A percentile compares a stretch with the other conserved stretches of the same genome.
These are phyloP conservation scores for Xenopus borealis DNA, from an alignment of 2,113 vertebrate species.

Conservation along the genomic window DNA sequence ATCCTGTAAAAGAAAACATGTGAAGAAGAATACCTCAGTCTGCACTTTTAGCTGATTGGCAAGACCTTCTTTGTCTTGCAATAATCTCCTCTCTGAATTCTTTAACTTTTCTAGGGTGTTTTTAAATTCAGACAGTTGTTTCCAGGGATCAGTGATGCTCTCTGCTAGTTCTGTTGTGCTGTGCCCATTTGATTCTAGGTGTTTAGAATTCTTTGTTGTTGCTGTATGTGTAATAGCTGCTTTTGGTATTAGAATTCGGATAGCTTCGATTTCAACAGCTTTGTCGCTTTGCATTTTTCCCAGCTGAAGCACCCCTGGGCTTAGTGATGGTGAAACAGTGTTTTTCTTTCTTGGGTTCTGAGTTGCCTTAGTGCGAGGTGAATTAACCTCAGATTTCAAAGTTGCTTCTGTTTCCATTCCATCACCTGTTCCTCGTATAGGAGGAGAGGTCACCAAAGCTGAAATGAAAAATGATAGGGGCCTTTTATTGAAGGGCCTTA, in stretches of 20 bases:
- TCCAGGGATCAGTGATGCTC: slow-evolving; percentile 62
- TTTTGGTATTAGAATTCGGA: slow-evolving; percentile 88
- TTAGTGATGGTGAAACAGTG: slow-evolving; percentile 52
- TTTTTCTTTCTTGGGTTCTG: slow-evolving; percentile 63
- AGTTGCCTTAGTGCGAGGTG: slow-evolving; percentile 49
- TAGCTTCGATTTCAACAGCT: slow-evolving; percentile 84
- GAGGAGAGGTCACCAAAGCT: slow-evolving; percentile 58
- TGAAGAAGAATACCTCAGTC: slow-evolving; percentile 78
- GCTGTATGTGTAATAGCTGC: slow-evolving; percentile 78
- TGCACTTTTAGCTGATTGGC: slow-evolving; percentile 90
- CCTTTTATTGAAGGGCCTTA: no score
- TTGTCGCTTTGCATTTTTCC: slow-evolving; percentile 78
- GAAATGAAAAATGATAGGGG: background rate
- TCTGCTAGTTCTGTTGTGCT: slow-evolving; percentile 69
- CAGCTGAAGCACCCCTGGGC: slow-evolving; percentile 84
- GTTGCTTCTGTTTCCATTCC: slow-evolving; percentile 92
- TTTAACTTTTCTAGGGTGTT: slow-evolving; percentile 78
- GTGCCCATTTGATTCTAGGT: slow-evolving; percentile 52
- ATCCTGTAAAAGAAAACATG: background rate
- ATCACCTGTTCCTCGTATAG: slow-evolving; percentile 86
- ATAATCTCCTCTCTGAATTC: slow-evolving; percentile 84
- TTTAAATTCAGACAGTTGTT: slow-evolving; percentile 75
- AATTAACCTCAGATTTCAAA: slow-evolving; percentile 60
- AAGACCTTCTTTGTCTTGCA: slow-evolving; percentile 96
- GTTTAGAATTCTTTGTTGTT: slow-evolving; percentile 64